Evolutionary conservation across 2,113 vertebrate species (phyloP).

Genomic region (Pundamilia nyererei): DNA sequence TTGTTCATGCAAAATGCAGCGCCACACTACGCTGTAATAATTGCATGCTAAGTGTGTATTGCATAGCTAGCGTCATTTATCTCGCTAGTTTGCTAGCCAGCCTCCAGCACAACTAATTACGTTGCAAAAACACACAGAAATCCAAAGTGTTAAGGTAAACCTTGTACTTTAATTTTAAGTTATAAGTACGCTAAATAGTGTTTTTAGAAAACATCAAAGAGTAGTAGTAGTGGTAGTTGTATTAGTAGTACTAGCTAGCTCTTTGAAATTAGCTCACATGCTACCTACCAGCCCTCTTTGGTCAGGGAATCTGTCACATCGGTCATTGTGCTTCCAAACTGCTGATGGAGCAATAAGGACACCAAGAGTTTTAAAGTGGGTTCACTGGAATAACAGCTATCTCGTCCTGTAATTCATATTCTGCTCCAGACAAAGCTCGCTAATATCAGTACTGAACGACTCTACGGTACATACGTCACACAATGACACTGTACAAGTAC

Average conservation of each 20-base stretch:
- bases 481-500: background rate
- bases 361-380: background rate
- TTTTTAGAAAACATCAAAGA: background rate
- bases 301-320: slow-evolving; percentile 61
- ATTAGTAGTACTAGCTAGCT: slow-evolving; percentile 5
- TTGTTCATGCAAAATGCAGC: background rate
- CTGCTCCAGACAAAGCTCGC: slow-evolving; percentile 5
- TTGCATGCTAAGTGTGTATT: background rate
- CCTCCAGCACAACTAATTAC: background rate
- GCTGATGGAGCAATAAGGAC: background rate
- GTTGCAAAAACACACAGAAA: background rate
- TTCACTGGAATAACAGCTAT: slow-evolving; percentile 12
- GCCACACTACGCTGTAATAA: background rate
- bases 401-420: slow-evolving; percentile 25
- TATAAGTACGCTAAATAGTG: background rate
- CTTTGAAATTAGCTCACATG: slow-evolving; percentile 26
- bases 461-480: slow-evolving; percentile 41
- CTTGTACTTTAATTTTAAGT: background rate
- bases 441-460: slow-evolving; percentile 27
- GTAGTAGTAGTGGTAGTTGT: background rate
- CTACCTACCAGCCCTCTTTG: slow-evolving; percentile 77
- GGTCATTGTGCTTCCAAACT: slow-evolving; percentile 58
- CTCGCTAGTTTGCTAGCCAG: background rate
- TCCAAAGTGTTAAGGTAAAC: fast-evolving
- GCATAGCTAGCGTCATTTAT: background rate